phyloP scores from a whole-genome alignment of 2,888 invertebrate species.

The Panorpa germanica region DNA sequence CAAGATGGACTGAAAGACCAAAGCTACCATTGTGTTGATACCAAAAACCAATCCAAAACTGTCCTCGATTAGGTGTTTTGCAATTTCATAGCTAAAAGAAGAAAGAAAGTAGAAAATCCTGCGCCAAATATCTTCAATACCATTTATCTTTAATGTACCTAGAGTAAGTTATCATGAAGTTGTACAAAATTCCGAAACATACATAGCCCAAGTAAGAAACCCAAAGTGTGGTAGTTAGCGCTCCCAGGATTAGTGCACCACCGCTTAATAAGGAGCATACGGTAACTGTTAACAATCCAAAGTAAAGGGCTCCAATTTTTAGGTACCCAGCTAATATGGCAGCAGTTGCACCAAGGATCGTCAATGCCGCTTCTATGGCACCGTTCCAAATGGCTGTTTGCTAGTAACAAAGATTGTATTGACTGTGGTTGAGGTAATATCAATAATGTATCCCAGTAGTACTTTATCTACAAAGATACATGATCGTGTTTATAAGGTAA shows the following conservation, averaged over 20 bases:
- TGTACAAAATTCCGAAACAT: conserved; percentile 47
- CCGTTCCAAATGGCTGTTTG: too few species aligned
- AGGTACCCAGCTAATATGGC: conserved; percentile 25
- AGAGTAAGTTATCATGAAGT: conserved; percentile 58
- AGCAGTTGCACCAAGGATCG: conserved; percentile 36
- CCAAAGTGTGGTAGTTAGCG: conserved; percentile 31
- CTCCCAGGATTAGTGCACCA: conserved; percentile 27
- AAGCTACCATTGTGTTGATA: conserved; percentile 57
- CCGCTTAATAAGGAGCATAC: too few species aligned
- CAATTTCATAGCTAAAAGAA: conserved; percentile 53
- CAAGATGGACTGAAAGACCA: conserved; percentile 50
- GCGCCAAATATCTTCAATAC: too few species aligned
- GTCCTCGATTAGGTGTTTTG: conserved; percentile 48
- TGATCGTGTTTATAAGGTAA: too few species aligned
- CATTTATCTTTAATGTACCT: too few species aligned
- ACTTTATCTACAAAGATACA: too few species aligned
- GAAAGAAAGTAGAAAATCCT: too few species aligned
- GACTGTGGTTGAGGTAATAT: too few species aligned
- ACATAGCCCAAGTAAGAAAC: conserved; percentile 51
- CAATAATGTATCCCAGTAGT: too few species aligned
- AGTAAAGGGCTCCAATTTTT: conserved; percentile 15
- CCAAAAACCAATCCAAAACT: conserved; percentile 74
- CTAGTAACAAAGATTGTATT: too few species aligned
- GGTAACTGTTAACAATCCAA: too few species aligned
- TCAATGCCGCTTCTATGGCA: conserved; percentile 50